These are phyloP conservation scores for Circaetus cinerascens DNA, from an alignment of 2,113 vertebrate species.

Conservation along the genomic window DNA sequence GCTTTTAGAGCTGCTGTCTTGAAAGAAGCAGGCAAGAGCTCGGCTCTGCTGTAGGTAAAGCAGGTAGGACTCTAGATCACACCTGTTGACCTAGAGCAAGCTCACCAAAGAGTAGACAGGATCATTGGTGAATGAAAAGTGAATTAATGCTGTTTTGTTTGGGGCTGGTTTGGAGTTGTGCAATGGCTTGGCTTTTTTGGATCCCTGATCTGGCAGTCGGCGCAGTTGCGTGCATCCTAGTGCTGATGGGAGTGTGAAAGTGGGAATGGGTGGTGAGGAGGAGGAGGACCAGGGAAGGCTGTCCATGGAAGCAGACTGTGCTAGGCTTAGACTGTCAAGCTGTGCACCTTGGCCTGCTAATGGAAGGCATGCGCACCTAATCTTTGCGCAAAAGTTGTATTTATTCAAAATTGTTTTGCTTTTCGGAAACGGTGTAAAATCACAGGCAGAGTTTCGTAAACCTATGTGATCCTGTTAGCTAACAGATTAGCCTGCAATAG, in stretches of 20 bases:
- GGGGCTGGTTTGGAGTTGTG: background rate
- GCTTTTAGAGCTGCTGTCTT: background rate
- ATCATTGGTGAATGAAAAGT: background rate
- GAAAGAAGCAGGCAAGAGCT: background rate
- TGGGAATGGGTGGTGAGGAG: background rate
- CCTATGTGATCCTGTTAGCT: background rate
- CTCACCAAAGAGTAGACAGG: background rate
- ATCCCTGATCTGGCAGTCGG: background rate
- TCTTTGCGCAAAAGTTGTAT: background rate
- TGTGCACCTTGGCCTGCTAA: background rate
- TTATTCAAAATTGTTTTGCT: background rate
- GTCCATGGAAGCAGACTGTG: background rate
- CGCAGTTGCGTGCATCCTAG: background rate
- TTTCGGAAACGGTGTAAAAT: background rate
- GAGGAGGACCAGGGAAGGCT: background rate
- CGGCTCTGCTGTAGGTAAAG: background rate
- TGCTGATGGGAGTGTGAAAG: background rate
- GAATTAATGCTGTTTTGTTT: background rate
- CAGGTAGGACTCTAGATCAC: background rate
- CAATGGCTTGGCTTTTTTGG: background rate
- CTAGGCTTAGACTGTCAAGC: background rate
- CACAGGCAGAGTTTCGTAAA: background rate
- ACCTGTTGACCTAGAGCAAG: background rate
- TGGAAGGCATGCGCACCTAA: accelerated
- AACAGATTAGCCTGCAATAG: background rate